Conservation (phyloP, 2,797 vertebrate species). For the Lepus townsendii region DNA sequence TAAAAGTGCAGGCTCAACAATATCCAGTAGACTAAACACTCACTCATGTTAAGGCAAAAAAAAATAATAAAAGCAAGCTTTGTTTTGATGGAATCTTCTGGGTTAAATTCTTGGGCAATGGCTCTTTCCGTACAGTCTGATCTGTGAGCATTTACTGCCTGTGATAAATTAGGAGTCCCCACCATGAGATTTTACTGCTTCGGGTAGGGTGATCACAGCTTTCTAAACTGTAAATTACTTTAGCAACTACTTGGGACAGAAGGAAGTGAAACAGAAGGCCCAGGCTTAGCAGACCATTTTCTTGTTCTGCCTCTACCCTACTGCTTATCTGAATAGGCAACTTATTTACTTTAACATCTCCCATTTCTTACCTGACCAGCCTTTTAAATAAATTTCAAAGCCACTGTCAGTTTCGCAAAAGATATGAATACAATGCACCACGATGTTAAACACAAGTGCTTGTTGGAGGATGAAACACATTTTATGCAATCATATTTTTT, state of each 20-base stretch:
- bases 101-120: slow-evolving; percentile 68
- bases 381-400: slow-evolving; percentile 85
- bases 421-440: not conserved
- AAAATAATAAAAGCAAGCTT: not conserved
- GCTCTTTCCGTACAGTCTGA: slow-evolving; percentile 79
- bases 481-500: not conserved
- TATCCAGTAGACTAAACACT: not conserved
- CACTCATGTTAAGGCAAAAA: slow-evolving; percentile 5
- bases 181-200: slow-evolving; percentile 82
- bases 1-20: slow-evolving; percentile 50
- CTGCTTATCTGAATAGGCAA: slow-evolving; percentile 63
- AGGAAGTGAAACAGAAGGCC: slow-evolving; percentile 79
- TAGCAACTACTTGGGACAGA: slow-evolving; percentile 85
- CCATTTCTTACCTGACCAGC: slow-evolving; percentile 51
- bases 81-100: slow-evolving; percentile 47
- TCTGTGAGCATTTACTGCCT: slow-evolving; percentile 81
- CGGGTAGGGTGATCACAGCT: slow-evolving; percentile 81
- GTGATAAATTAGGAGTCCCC: slow-evolving; percentile 81
- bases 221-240: slow-evolving; percentile 86
- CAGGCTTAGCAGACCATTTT: slow-evolving; percentile 35
- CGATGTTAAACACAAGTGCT: not conserved
- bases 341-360: slow-evolving; percentile 59
- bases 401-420: not conserved
- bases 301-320: slow-evolving; percentile 59
- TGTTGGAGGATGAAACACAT: not conserved